phyloP scores from a whole-genome alignment of 1,140 invertebrate genomes.

The Odontomachus brunneus region DNA sequence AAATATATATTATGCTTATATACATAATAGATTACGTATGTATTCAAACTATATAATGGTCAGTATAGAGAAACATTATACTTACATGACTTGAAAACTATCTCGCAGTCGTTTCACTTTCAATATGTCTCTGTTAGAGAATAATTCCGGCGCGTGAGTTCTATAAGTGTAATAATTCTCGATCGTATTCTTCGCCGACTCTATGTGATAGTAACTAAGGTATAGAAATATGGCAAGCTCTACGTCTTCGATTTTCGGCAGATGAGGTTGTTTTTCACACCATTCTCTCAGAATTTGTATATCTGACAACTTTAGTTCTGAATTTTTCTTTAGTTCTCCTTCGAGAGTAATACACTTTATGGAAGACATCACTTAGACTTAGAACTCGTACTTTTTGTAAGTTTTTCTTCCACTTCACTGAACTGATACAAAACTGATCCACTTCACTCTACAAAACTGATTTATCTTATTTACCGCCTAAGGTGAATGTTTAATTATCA shows the following conservation, averaged over 20 bases:
- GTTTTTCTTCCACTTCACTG: too few species aligned
- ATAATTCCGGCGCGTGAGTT: conserved; percentile 88
- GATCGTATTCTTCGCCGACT: conserved; percentile 88
- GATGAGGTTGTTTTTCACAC: conserved; percentile 88
- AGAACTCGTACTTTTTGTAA: too few species aligned
- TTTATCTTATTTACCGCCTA: conserved; percentile 81
- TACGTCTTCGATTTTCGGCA: conserved; percentile 87
- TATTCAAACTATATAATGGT: too few species aligned
- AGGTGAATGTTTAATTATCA: too few species aligned
- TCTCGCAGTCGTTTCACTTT: too few species aligned
- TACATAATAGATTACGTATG: too few species aligned
- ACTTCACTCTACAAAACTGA: conserved; percentile 82
- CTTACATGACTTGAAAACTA: too few species aligned
- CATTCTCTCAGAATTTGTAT: conserved; percentile 87
- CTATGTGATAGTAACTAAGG: conserved; percentile 88
- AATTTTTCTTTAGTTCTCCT: conserved; percentile 86
- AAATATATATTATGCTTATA: too few species aligned
- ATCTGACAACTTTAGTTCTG: conserved; percentile 86
- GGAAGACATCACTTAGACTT: too few species aligned
- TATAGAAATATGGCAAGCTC: conserved; percentile 88
- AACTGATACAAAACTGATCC: too few species aligned
- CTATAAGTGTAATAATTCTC: conserved; percentile 88
- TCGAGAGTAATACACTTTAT: conserved; percentile 76
- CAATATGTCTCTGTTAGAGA: conserved; percentile 83
- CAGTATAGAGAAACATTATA: conserved; percentile 81